phyloP scores from a whole-genome alignment of 2,888 invertebrate genomes.

The Ophion costatus region DNA sequence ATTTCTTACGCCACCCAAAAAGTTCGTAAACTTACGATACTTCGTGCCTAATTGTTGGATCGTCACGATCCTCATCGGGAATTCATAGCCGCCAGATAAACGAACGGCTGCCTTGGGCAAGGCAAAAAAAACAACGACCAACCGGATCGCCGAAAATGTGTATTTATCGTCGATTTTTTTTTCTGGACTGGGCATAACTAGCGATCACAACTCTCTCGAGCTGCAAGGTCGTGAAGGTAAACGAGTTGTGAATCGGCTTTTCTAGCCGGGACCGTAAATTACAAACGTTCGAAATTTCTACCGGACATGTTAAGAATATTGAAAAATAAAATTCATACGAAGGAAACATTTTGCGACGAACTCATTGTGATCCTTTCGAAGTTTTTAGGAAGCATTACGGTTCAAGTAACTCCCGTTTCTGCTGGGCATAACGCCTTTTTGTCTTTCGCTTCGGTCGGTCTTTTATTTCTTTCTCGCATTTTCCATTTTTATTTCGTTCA shows the following conservation, averaged over 20 bases:
- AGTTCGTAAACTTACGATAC: neutral
- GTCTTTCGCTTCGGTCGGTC: slow-evolving; percentile 12
- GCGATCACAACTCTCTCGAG: slow-evolving; percentile 6
- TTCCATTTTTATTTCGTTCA: neutral
- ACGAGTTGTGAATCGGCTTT: neutral
- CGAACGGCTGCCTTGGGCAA: neutral
- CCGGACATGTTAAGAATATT: slow-evolving; percentile 4
- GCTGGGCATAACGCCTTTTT: neutral
- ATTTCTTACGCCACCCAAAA: slow-evolving; percentile 3
- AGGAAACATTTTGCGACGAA: neutral
- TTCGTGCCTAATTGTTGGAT: neutral
- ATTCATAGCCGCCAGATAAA: neutral
- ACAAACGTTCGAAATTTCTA: slow-evolving; percentile 32
- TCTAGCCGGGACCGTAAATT: slow-evolving; percentile 5
- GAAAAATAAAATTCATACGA: neutral
- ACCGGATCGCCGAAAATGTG: too few species aligned
- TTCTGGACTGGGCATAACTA: neutral
- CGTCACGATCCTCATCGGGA: neutral
- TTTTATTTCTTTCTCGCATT: slow-evolving; percentile 13
- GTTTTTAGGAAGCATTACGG: neutral
- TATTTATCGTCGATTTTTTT: neutral
- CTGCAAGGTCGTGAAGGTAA: neutral
- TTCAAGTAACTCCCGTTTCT: slow-evolving; percentile 8
- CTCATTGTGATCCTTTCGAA: neutral
- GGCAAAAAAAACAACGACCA: too few species aligned